These are phyloP conservation scores for Eustalomyia histrio DNA, from an alignment of 2,888 invertebrate genomes.

Conservation along the genomic window DNA sequence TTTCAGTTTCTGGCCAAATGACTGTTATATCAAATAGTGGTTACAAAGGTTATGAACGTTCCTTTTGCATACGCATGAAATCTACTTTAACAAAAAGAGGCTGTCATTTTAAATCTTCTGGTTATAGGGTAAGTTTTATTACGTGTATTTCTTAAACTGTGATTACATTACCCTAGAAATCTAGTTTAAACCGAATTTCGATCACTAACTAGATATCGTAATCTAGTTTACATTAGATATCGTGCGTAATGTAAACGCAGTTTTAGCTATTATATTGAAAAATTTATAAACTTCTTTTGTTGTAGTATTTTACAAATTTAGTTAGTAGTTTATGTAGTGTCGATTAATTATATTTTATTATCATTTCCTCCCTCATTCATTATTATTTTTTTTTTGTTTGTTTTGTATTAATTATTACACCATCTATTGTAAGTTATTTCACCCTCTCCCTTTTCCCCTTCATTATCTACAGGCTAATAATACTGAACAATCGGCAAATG, in stretches of 20 bases:
- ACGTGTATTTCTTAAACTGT: background rate
- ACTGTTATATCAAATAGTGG: slow-evolving; percentile 85
- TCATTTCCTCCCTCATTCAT: slow-evolving; percentile 54
- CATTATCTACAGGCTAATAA: slow-evolving; percentile 79
- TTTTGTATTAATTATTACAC: slow-evolving; percentile 38
- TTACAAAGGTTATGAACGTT: slow-evolving; percentile 93
- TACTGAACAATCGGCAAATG: slow-evolving; percentile 79
- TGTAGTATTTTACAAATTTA: slow-evolving; percentile 24
- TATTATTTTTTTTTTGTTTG: too few relatives aligned
- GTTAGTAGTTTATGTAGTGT: slow-evolving; percentile 17
- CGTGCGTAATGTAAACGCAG: too few relatives aligned
- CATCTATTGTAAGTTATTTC: slow-evolving; percentile 53
- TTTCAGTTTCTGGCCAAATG: slow-evolving; percentile 91
- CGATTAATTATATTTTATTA: slow-evolving; percentile 32
- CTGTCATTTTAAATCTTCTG: slow-evolving; percentile 97
- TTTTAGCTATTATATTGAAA: background rate
- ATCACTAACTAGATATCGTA: too few relatives aligned
- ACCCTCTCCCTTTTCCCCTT: slow-evolving; percentile 75
- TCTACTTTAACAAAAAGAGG: slow-evolving; percentile 98
- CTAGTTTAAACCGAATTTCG: too few relatives aligned
- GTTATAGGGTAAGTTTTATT: slow-evolving; percentile 89
- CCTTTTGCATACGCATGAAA: slow-evolving; percentile 98
- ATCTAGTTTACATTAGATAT: too few relatives aligned
- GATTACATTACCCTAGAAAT: too few relatives aligned
- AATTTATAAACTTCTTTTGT: slow-evolving; percentile 8